These are phyloP conservation scores for Tiphia femorata DNA, from an alignment of 2,888 invertebrate species.

Conservation along the genomic window DNA sequence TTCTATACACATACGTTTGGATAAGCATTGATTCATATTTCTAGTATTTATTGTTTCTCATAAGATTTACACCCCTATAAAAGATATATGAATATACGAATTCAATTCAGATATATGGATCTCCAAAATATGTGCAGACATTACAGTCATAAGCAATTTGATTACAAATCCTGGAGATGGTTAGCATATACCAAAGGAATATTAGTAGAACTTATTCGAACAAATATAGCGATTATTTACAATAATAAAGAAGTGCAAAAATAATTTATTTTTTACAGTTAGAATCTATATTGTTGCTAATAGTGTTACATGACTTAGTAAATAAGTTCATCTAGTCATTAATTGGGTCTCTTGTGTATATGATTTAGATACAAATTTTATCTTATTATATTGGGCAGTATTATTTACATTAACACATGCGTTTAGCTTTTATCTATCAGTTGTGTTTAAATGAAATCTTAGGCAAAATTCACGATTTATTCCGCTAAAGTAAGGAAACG, in stretches of 20 bases:
- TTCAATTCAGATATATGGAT: background rate
- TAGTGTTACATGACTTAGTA: background rate
- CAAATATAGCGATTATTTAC: slow-evolving; percentile 3
- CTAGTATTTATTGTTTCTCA: slow-evolving; percentile 7
- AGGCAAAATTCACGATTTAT: slow-evolving; percentile 48
- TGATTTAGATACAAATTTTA: slow-evolving; percentile 23
- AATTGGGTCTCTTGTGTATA: slow-evolving; percentile 30
- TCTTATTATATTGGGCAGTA: slow-evolving; percentile 47
- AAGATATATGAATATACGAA: background rate
- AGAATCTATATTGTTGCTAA: background rate
- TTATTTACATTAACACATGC: slow-evolving; percentile 42
- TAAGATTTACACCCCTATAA: too few species aligned
- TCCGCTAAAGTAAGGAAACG: slow-evolving; percentile 26
- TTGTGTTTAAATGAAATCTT: slow-evolving; percentile 43
- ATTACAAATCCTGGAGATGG: too few species aligned
- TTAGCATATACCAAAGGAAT: slow-evolving; percentile 5
- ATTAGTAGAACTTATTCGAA: slow-evolving; percentile 5
- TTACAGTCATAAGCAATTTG: background rate
- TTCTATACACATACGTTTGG: slow-evolving; percentile 29
- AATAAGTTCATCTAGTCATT: slow-evolving; percentile 1
- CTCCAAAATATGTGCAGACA: background rate
- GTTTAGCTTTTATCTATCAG: slow-evolving; percentile 38
- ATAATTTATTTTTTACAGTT: background rate
- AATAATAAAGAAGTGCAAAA: background rate
- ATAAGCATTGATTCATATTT: too few species aligned